A percentile compares a stretch with the other conserved stretches of the same genome.
Evolutionary conservation across 2,113 vertebrate genomes (phyloP).

Genomic region (Tringa solitaria): DNA sequence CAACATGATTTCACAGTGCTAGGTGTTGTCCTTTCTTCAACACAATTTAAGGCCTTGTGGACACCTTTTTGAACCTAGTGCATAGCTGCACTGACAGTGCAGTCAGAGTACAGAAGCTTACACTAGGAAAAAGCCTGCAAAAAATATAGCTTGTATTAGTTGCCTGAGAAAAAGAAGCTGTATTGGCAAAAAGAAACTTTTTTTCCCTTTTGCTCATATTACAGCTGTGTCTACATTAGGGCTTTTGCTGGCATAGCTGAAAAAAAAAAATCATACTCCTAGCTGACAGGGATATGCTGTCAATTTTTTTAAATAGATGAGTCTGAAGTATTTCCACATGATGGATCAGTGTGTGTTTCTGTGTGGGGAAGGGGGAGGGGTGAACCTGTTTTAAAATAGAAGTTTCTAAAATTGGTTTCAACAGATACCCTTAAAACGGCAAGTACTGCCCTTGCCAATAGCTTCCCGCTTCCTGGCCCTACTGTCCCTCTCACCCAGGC

Average conservation of each 20-base stretch:
- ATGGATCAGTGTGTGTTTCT: constrained; percentile 36
- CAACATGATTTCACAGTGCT: not conserved
- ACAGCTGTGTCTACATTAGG: constrained; percentile 2
- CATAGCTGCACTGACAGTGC: not conserved
- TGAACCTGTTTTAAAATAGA: constrained; percentile 20
- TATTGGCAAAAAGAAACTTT: constrained; percentile 25
- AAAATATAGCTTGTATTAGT: not conserved
- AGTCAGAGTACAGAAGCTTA: constrained; percentile 1
- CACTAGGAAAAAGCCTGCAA: not conserved
- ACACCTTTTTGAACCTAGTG: not conserved
- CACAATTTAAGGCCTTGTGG: not conserved
- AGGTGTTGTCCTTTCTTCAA: not conserved
- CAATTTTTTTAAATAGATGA: constrained; percentile 36
- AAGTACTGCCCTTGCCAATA: not conserved
- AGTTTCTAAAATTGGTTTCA: constrained; percentile 42
- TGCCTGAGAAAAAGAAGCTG: constrained; percentile 18
- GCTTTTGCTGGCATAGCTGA: constrained; percentile 50
- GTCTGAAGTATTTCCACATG: constrained; percentile 22
- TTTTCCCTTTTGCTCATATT: not conserved
- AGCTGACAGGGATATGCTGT: constrained; percentile 35
- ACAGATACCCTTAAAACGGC: constrained; percentile 29
- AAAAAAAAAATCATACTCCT: constrained; percentile 17
- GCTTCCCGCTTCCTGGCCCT: not conserved
- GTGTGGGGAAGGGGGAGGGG: not conserved
- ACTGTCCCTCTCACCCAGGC: not conserved